Evolutionary conservation across 2,113 vertebrate genomes (phyloP).

Genomic region (Ceyx margarethae): DNA sequence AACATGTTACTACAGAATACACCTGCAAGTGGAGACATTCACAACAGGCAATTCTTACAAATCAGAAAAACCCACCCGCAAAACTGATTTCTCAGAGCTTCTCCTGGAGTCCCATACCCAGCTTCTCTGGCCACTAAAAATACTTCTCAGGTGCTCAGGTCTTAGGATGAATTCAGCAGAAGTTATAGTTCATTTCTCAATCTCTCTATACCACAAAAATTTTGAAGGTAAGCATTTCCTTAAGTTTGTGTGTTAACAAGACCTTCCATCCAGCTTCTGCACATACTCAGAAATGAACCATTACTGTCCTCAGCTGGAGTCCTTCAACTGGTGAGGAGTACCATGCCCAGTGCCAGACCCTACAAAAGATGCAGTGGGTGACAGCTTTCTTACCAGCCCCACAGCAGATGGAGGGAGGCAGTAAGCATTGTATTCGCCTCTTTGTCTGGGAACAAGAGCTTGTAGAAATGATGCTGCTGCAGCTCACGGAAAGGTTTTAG

Average conservation of each 20-base stretch:
- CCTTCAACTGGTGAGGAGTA: background rate
- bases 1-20: background rate
- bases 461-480: background rate
- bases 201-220: accelerated
- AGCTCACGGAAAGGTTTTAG: background rate
- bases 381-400: background rate
- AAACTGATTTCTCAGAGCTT: background rate
- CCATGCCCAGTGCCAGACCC: background rate
- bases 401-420: background rate
- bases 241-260: background rate
- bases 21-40: background rate
- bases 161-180: background rate
- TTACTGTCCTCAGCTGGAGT: background rate
- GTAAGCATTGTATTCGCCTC: background rate
- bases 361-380: accelerated
- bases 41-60: background rate
- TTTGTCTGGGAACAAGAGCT: background rate
- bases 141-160: background rate
- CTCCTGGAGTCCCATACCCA: background rate
- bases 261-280: background rate
- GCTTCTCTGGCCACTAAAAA: background rate
- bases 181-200: background rate
- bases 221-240: background rate
- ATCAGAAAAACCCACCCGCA: background rate
- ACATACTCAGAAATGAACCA: accelerated